A percentile compares a stretch with the other conserved stretches of the same genome.
phyloP scores from a whole-genome alignment of 2,797 vertebrate species.

The Emydoidea blandingii region DNA sequence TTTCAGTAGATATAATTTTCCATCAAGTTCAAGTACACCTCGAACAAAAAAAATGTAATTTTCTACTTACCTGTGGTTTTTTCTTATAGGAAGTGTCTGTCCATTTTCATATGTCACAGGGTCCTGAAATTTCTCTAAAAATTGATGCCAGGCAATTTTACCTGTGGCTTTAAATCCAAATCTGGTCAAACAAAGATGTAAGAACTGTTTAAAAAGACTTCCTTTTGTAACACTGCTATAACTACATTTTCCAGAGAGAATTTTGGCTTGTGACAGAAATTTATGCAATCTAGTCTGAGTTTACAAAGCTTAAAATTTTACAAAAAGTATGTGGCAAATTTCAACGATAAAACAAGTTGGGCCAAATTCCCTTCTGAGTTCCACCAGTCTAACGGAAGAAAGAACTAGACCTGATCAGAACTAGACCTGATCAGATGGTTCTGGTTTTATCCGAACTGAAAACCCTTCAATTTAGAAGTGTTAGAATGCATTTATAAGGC shows the following conservation, averaged over 20 bases:
- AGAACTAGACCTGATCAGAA: neutral
- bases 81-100: neutral
- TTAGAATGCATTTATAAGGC: neutral
- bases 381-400: conserved; percentile 1
- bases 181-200: conserved; percentile 47
- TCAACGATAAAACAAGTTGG: conserved; percentile 4
- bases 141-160: conserved; percentile 78
- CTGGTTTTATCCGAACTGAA: neutral
- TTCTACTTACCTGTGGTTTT: conserved; percentile 54
- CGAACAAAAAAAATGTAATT: neutral
- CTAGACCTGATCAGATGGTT: neutral
- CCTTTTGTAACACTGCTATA: neutral
- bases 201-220: neutral
- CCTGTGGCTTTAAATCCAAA: conserved; percentile 75
- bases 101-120: conserved; percentile 12
- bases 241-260: neutral
- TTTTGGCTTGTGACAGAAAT: neutral
- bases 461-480: neutral
- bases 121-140: conserved; percentile 75
- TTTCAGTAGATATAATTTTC: rapidly evolving
- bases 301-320: neutral
- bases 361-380: conserved; percentile 5
- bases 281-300: neutral
- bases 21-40: neutral
- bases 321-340: neutral